A percentile compares a stretch with the other conserved stretches of the same genome.
Conservation (phyloP, 2,797 vertebrate genomes). For the Silurus aristotelis region DNA sequence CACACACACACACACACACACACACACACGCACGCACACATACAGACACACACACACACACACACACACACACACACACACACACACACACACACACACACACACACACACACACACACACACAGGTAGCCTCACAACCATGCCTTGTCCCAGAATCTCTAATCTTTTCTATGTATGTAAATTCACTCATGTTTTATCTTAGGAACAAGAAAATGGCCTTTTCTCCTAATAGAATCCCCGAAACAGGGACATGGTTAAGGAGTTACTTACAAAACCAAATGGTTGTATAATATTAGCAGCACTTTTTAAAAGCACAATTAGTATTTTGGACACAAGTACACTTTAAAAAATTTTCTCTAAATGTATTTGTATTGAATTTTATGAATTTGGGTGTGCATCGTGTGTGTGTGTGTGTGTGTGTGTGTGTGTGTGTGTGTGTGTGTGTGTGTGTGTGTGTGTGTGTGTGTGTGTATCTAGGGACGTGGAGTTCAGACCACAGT, state of each 20-base stretch:
- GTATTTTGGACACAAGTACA: neutral
- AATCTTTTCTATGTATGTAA: slow-evolving; percentile 54
- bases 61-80: slow-evolving; percentile 58
- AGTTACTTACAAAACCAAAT: slow-evolving; percentile 15
- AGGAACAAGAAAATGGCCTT: slow-evolving; percentile 37
- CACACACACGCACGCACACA: slow-evolving; percentile 30
- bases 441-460: slow-evolving; percentile 41
- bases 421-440: slow-evolving; percentile 40
- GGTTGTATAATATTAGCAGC: neutral
- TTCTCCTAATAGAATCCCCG: slow-evolving; percentile 43
- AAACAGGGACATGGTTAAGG: slow-evolving; percentile 16
- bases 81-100: slow-evolving; percentile 25
- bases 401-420: slow-evolving; percentile 31
- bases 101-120: slow-evolving; percentile 50
- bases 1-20: slow-evolving; percentile 41
- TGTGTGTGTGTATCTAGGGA: slow-evolving; percentile 54
- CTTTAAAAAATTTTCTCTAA: neutral
- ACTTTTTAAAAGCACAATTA: slow-evolving; percentile 18
- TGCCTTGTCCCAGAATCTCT: slow-evolving; percentile 37
- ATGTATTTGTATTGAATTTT: neutral
- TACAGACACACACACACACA: slow-evolving; percentile 39
- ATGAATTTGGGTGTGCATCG: neutral
- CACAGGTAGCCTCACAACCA: slow-evolving; percentile 51
- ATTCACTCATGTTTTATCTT: slow-evolving; percentile 53
- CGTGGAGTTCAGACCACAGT: slow-evolving; percentile 68